Base-by-base conservation (phyloP, 2,797 vertebrate species). In the Myotis pilosus region DNA sequence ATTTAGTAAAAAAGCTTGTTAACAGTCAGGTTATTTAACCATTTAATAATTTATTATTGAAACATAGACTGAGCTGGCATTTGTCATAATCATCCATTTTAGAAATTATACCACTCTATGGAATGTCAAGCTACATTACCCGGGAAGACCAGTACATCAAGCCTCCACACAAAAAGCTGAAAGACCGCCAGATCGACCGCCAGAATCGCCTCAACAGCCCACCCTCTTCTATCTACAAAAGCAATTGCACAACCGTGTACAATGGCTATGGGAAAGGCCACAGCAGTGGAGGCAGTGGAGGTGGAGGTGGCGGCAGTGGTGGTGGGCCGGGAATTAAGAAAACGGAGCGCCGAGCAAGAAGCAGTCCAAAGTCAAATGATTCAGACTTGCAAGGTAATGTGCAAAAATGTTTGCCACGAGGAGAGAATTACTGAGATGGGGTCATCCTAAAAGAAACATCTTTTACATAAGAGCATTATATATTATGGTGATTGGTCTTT, bases 61-160 rank as follows among this genome's bases (percentile, higher is more conserved):
- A 47, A 66, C 47, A 8, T 41, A 62, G 20, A 74, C 92, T 96
- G 69, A 97, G 25, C 49, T 81, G 55, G 16, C 22, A 13, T 93
- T 92, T 96, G 38, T 95, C 66, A 6, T 38, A 33, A 78, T 38
- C 2, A 30, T 81, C 38, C 0, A 0, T 95, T 98, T 15, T 97
- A 99, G 99, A 99, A 98, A 99, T 99, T 94, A 99, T 99, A 98
- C 99, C 99, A 87, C 98, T 99, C 94, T 99, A 99, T 3, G 99
- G 99, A 78, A 99, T 99, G 99, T 99, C 99, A 41, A 99, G 98
- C 98, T 99, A 99, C 96, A 99, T 99, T 72, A 98, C 99, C 95
- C 98, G 99, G 94, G 99, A 99, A 97, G 99, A 99, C 89, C 99
- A 99, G 87, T 99, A 99, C 98, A 98, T 98, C 97, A 99, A 99